A percentile compares a stretch with the other conserved stretches of the same genome.
phyloP scores from a whole-genome alignment of 2,113 vertebrate species.

The Lanius ludovicianus region DNA sequence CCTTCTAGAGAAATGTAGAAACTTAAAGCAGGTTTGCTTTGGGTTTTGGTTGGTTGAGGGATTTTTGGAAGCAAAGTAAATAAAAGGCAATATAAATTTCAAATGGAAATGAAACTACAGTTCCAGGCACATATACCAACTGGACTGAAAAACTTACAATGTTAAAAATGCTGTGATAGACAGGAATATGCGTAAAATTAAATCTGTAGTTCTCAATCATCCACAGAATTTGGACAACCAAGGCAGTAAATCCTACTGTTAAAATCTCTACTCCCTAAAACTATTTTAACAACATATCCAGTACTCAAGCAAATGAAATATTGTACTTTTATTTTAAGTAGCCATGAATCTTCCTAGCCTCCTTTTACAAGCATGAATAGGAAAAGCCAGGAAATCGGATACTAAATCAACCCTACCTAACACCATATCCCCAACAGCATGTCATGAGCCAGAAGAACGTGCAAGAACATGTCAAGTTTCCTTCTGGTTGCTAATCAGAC shows the following conservation, averaged over 20 bases:
- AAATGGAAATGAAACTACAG: background rate
- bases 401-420: background rate
- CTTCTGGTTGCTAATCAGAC: slow-evolving; percentile 36
- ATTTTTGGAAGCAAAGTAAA: background rate
- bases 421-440: background rate
- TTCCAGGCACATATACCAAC: background rate
- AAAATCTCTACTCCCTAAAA: background rate
- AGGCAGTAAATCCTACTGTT: background rate
- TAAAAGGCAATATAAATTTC: background rate
- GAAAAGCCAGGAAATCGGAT: background rate
- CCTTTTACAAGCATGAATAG: background rate
- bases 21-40: background rate
- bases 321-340: background rate
- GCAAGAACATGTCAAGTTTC: background rate
- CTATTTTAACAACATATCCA: background rate
- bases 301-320: background rate
- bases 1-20: background rate
- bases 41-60: background rate
- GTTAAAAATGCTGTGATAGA: background rate
- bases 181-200: background rate
- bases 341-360: background rate
- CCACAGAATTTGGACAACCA: background rate
- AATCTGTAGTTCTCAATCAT: background rate
- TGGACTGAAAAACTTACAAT: background rate
- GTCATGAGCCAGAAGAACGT: slow-evolving; percentile 1